These are phyloP conservation scores for Bilobella aurantiaca DNA, from an alignment of 1,140 invertebrate genomes.

Conservation along the genomic window DNA sequence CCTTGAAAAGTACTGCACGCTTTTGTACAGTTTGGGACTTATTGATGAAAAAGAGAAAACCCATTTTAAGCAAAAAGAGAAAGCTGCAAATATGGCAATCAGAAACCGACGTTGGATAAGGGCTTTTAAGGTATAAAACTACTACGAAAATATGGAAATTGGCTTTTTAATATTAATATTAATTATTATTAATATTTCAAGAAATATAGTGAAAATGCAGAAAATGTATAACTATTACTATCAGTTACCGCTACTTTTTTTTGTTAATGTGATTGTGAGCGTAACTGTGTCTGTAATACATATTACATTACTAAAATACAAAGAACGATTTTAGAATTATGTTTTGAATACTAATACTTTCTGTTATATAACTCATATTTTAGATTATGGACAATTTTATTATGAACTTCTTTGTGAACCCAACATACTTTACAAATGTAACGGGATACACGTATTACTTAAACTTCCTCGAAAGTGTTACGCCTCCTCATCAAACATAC, in stretches of 20 bases:
- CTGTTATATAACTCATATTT: slow-evolving; percentile 20
- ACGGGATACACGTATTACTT: slow-evolving; percentile 69
- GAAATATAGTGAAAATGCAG: too few relatives aligned
- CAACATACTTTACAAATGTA: slow-evolving; percentile 61
- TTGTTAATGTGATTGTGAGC: too few relatives aligned
- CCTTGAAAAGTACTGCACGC: too few relatives aligned
- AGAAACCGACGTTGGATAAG: slow-evolving; percentile 50
- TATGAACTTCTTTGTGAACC: slow-evolving; percentile 55
- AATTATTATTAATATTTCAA: too few relatives aligned
- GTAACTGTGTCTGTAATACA: too few relatives aligned
- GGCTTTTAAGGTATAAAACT: slow-evolving; percentile 48
- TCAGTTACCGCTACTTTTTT: too few relatives aligned
- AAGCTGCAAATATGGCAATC: slow-evolving; percentile 49
- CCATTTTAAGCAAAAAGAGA: slow-evolving; percentile 52
- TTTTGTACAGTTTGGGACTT: slow-evolving; percentile 69
- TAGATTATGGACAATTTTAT: slow-evolving; percentile 56
- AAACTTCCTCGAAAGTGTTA: slow-evolving; percentile 58
- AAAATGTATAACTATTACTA: too few relatives aligned
- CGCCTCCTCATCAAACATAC: slow-evolving; percentile 42
- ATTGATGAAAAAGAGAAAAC: slow-evolving; percentile 54
- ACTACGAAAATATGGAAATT: too few relatives aligned
- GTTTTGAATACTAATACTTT: not conserved
- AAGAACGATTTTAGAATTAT: not conserved
- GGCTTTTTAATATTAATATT: too few relatives aligned
- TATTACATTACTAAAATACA: too few relatives aligned